Conservation (phyloP, 2,888 invertebrate species). For the Chymomyza procnemis region DNA sequence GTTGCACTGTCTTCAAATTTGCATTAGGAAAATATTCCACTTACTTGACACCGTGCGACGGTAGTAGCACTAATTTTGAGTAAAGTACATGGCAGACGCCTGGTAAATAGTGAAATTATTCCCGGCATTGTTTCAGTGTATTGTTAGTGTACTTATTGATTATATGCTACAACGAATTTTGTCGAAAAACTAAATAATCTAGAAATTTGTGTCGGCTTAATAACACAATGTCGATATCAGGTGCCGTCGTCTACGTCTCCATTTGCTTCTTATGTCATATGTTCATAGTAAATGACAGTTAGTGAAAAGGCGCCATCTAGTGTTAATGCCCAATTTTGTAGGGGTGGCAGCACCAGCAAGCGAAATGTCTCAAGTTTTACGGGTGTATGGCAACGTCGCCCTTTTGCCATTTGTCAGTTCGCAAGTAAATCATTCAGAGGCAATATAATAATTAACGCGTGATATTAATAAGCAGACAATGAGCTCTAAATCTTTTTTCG, state of each 20-base stretch:
- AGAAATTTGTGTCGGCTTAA: constrained; percentile 44
- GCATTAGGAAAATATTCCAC: constrained; percentile 23
- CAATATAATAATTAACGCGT: background rate
- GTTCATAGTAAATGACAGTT: background rate
- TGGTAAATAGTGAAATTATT: constrained; percentile 79
- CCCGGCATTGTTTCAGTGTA: constrained; percentile 77
- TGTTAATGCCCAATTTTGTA: background rate
- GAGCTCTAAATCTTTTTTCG: constrained; percentile 76
- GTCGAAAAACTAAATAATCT: constrained; percentile 43
- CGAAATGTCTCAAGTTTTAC: background rate
- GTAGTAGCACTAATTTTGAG: constrained; percentile 68
- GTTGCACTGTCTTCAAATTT: background rate
- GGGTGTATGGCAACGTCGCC: background rate
- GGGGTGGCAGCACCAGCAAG: too few species aligned
- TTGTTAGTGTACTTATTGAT: constrained; percentile 8
- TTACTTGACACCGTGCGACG: constrained; percentile 71
- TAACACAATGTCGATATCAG: constrained; percentile 49
- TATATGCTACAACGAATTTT: constrained; percentile 41
- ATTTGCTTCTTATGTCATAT: constrained; percentile 56
- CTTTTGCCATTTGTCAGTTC: background rate
- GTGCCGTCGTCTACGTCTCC: constrained; percentile 42
- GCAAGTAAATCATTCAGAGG: background rate
- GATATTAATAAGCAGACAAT: constrained; percentile 37
- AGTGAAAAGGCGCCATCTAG: background rate
- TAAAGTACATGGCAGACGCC: constrained; percentile 78